Evolutionary conservation across 1,140 invertebrate species (phyloP).

Genomic region (Leptinotarsa undecemlineata): DNA sequence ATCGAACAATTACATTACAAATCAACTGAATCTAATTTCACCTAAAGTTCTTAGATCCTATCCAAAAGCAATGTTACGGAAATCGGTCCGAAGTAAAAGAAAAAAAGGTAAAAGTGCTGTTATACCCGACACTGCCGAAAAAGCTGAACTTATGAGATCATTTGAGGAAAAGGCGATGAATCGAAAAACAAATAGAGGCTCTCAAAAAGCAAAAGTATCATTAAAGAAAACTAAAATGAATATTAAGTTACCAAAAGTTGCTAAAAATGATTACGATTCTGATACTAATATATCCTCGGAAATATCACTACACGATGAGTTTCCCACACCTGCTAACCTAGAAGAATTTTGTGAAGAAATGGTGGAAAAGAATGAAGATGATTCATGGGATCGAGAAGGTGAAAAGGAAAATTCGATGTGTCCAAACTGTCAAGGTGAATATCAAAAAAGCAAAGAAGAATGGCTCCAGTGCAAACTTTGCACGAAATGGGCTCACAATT

Average conservation of each 20-base stretch:
- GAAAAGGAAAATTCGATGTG: not conserved
- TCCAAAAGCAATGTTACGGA: not conserved
- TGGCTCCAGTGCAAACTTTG: slow-evolving; percentile 8
- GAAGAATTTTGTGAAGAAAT: slow-evolving; percentile 6
- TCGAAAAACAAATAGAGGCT: not conserved
- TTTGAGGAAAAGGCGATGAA: not conserved
- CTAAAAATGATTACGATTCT: not conserved
- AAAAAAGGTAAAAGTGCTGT: slow-evolving; percentile 11
- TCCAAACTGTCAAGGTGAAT: slow-evolving; percentile 18
- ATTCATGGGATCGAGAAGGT: not conserved
- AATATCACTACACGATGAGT: slow-evolving; percentile 1
- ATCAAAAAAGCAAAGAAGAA: slow-evolving; percentile 11
- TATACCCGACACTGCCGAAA: slow-evolving; percentile 2
- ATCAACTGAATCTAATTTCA: not conserved
- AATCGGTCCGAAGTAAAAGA: not conserved
- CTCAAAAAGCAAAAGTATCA: slow-evolving; percentile 12
- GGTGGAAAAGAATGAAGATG: not conserved
- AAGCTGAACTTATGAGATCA: not conserved
- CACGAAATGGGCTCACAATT: slow-evolving; percentile 12
- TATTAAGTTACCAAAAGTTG: not conserved
- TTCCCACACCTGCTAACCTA: not conserved
- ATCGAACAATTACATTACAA: not conserved
- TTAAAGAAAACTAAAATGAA: not conserved
- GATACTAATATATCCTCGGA: slow-evolving; percentile 3
- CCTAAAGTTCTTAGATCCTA: slow-evolving; percentile 7